Base-by-base conservation (phyloP, 1,140 invertebrate species). In the Drosophila micromelanica region DNA sequence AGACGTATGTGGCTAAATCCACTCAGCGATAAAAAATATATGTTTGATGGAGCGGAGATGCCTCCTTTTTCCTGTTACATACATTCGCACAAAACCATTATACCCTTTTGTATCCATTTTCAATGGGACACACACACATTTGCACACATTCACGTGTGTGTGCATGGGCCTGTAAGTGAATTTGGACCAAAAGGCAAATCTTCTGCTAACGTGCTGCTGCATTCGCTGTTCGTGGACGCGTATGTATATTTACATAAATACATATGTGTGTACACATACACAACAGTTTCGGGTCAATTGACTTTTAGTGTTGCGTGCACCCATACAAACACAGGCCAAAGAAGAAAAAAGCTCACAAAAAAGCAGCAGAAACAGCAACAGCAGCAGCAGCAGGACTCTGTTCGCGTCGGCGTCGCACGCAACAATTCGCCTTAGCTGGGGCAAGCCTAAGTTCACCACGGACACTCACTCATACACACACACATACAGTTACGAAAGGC, bases 281-380 rank as follows among this genome's bases (percentile, higher is more conserved):
- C 37, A 54, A 78, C 55, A 76, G 75, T 86, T 86, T 86, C 82
- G 81, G 82, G 81, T 86, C 81, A 86, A 86, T 86, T 86, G 81
- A 86, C 81, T 85, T 85, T 85, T 81, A 81, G 78, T 87, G 74
- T 85, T 80, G 78, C 84, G 82, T 75, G 61, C 73, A 73, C 70
- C 43, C 43, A 73, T 65, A 61, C 73, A 76, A 73, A 71, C 23
- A 68, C 37, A 73, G 32, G 42, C 54, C 73, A 78, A 86, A 65
- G 67, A 67, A 86, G 67, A 67, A 86, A 86, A 85, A 86, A 86
- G 81, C 81, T 86, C 78, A 61, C 65, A 70, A 86, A 77, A 74
- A n/a, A n/a, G n/a, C n/a, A n/a, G n/a, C n/a, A n/a, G n/a, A n/a
- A 17, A 2, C 17, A 70, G 65, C 56, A 80, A 52, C 52, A 73